Conservation (phyloP, 64 coral and sea anemone genomes). For the Orbicella faveolata region DNA sequence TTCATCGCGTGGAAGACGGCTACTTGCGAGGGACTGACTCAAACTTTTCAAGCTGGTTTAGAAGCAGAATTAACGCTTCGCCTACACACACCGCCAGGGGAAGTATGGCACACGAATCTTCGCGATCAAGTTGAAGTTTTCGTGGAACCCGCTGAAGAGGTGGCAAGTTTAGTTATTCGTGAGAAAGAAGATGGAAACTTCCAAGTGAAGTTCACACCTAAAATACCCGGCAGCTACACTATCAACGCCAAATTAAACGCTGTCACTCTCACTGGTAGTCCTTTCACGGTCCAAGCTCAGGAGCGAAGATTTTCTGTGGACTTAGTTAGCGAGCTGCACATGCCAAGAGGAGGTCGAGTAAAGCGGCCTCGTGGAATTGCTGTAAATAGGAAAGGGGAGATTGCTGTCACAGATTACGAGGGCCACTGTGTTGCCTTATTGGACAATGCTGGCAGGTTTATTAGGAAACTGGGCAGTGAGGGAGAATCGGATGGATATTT, state of each 20-base stretch:
- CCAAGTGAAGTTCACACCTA: neutral
- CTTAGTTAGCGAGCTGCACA: too few species aligned
- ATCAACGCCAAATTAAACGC: neutral
- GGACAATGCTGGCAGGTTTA: too few species aligned
- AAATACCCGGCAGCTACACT: neutral
- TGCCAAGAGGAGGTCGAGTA: too few species aligned
- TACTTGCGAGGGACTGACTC: neutral
- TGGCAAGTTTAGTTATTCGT: neutral
- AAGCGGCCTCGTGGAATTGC: too few species aligned
- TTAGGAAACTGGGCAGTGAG: too few species aligned
- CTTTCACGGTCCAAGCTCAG: neutral
- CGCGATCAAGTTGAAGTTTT: neutral
- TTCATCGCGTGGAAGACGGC: neutral
- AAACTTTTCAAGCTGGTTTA: neutral
- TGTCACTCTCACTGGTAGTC: neutral
- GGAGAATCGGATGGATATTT: too few species aligned
- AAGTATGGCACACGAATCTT: neutral
- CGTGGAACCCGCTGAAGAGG: neutral
- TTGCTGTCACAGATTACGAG: too few species aligned
- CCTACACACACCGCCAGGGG: neutral
- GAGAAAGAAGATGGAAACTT: neutral
- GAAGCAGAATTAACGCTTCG: neutral
- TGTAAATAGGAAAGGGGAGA: too few species aligned
- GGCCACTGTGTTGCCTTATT: too few species aligned
- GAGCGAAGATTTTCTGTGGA: too few species aligned